Conservation (phyloP, 2,113 vertebrate species). For the Podiceps cristatus region DNA sequence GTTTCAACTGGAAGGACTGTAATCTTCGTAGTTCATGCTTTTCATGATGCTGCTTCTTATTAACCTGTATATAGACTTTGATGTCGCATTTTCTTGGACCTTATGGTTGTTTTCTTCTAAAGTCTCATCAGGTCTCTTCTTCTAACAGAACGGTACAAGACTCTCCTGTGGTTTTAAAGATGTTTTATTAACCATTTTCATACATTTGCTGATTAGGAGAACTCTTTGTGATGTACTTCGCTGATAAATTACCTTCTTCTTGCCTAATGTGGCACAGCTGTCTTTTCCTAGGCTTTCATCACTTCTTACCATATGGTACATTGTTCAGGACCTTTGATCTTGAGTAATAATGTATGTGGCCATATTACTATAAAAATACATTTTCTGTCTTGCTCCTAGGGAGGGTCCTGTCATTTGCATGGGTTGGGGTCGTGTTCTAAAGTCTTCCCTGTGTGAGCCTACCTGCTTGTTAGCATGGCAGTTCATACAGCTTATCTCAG, state of each 20-base stretch:
- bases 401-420: background rate
- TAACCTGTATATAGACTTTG: background rate
- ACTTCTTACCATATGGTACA: background rate
- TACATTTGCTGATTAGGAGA: background rate
- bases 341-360: background rate
- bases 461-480: background rate
- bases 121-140: background rate
- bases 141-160: background rate
- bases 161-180: background rate
- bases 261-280: background rate
- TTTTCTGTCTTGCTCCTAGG: background rate
- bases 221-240: background rate
- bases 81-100: background rate
- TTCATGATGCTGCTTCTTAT: background rate
- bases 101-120: background rate
- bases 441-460: background rate
- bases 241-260: background rate
- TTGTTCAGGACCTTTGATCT: background rate
- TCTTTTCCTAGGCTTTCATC: background rate
- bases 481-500: background rate
- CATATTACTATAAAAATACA: background rate
- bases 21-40: background rate
- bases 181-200: background rate
- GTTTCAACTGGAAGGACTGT: background rate
- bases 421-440: background rate